Base-by-base conservation (phyloP, 1,140 invertebrate species). In the Philotrypesis tridentata region DNA sequence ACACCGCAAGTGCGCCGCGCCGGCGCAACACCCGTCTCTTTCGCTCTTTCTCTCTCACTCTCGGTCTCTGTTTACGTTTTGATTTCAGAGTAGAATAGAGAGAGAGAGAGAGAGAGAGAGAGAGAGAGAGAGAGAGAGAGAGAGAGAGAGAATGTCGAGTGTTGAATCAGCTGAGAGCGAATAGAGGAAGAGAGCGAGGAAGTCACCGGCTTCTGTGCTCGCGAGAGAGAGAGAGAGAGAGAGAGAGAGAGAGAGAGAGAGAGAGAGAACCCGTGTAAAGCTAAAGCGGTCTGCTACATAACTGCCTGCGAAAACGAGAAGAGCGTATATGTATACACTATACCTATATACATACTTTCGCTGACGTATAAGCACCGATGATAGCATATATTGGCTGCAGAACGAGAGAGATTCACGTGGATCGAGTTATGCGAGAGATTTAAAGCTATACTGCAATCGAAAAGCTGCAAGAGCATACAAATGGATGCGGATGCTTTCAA, bases 51-150 rank as follows among this genome's bases (percentile, higher is more conserved):
- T 43, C 48, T 55, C 48, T 55, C 48, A 14, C 48, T 55, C 21
- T 55, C 21, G 48, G 48, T 55, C 21, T 55, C 14, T 70, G 67
- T 70, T 70, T 70, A 70, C 67, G 67, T 70, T 70, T 29, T 21
- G 67, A 70, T 65, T 65, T 65, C 61, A 65, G 61, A 65, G 61
- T 29, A 70, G 29, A n/a, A 25, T 29, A n/a, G 31, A 27, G n/a
- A 29, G 67, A 31, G 14, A 27, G 67, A 29, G 63, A 29, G 63
- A 67, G 63, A 29, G 63, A 67, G 63, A 29, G 63, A 67, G 63
- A 29, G 63, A 67, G 63, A 31, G 63, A 68, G 65, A 29, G 65
- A 68, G 65, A 68, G 25, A 25, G 60, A 65, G 48, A 17, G 43
- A 48, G 21, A 6, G 48, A 55, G 48, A 0, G 43, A 48, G 21